Percentiles rank a stretch among this genome's conserved stretches.
Evolutionary conservation across 2,113 vertebrate genomes (phyloP).

Genomic region (Semicossyphus pulcher): DNA sequence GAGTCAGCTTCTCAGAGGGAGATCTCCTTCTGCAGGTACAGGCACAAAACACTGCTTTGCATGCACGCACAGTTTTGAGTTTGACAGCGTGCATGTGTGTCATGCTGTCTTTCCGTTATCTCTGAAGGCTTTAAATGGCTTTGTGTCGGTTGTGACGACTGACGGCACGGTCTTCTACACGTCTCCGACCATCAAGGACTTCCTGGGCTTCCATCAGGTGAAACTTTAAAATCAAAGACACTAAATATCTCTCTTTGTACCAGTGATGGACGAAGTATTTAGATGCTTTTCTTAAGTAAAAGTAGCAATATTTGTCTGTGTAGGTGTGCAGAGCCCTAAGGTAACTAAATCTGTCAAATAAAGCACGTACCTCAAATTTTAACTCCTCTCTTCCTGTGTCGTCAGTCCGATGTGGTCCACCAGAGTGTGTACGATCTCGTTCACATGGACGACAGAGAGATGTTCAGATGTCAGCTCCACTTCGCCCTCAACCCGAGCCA

Average conservation of each 20-base stretch:
- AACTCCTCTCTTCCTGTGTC: not conserved
- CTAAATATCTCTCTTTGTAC: not conserved
- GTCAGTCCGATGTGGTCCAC: slow-evolving; percentile 78
- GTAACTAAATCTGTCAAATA: no score
- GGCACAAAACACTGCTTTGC: accelerated
- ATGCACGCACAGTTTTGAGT: not conserved
- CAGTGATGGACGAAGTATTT: no score
- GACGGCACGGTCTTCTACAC: slow-evolving; percentile 76
- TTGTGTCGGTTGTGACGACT: slow-evolving; percentile 73
- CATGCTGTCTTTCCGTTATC: accelerated
- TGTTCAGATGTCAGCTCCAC: slow-evolving; percentile 75
- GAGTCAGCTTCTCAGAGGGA: slow-evolving; percentile 50
- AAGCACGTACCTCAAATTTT: no score
- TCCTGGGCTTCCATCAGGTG: slow-evolving; percentile 82
- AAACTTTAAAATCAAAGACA: not conserved
- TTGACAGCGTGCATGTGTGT: no score
- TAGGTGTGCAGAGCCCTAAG: no score
- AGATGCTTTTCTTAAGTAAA: no score
- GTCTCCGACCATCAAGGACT: slow-evolving; percentile 75
- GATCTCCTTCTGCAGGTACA: slow-evolving; percentile 54
- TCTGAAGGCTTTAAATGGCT: slow-evolving; percentile 75
- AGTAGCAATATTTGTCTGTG: no score
- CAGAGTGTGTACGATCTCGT: slow-evolving; percentile 78
- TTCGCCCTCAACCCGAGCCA: slow-evolving; percentile 68
- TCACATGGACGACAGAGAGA: slow-evolving; percentile 77